A percentile compares a stretch with the other conserved stretches of the same genome.
Conservation (phyloP, 2,113 vertebrate species). For the Mus spicilegus region DNA sequence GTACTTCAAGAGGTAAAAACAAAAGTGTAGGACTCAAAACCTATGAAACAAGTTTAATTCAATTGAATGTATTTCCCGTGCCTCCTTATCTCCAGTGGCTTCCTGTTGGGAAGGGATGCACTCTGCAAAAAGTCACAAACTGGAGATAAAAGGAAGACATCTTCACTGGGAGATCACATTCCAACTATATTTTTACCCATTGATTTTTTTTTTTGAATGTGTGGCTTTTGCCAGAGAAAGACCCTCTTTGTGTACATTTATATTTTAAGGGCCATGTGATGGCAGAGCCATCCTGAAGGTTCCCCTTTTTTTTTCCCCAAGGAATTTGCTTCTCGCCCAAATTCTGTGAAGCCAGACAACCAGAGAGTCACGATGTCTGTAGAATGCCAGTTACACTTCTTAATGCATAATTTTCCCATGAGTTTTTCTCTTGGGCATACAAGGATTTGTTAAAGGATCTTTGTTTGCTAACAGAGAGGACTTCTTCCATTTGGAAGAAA, state of each 20-base stretch:
- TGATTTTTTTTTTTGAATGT: slow-evolving; percentile 27
- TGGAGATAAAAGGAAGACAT: slow-evolving; percentile 58
- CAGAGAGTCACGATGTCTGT: slow-evolving; percentile 41
- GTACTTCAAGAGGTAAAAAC: slow-evolving; percentile 46
- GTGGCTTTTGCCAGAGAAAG: slow-evolving; percentile 70
- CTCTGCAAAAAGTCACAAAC: slow-evolving; percentile 61
- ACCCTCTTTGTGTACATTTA: slow-evolving; percentile 46
- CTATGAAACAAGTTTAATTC: slow-evolving; percentile 55
- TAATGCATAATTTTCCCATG: slow-evolving; percentile 48
- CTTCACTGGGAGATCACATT: slow-evolving; percentile 73
- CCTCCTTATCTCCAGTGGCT: slow-evolving; percentile 40
- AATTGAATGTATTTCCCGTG: slow-evolving; percentile 59
- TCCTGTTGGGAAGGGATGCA: slow-evolving; percentile 69
- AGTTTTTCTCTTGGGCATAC: slow-evolving; percentile 39
- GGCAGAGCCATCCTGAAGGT: slow-evolving; percentile 57
- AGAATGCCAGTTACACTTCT: slow-evolving; percentile 50
- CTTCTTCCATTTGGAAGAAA: slow-evolving; percentile 62
- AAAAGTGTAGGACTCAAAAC: slow-evolving; percentile 35
- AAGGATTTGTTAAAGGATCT: slow-evolving; percentile 65
- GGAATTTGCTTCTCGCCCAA: slow-evolving; percentile 43
- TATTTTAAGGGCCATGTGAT: slow-evolving; percentile 59
- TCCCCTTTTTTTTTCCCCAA: not conserved
- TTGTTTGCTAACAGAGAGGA: slow-evolving; percentile 63
- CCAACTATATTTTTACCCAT: slow-evolving; percentile 66
- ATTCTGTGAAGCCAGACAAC: slow-evolving; percentile 19